phyloP scores from a whole-genome alignment of 2,888 invertebrate genomes.

The Deroplatys truncata region DNA sequence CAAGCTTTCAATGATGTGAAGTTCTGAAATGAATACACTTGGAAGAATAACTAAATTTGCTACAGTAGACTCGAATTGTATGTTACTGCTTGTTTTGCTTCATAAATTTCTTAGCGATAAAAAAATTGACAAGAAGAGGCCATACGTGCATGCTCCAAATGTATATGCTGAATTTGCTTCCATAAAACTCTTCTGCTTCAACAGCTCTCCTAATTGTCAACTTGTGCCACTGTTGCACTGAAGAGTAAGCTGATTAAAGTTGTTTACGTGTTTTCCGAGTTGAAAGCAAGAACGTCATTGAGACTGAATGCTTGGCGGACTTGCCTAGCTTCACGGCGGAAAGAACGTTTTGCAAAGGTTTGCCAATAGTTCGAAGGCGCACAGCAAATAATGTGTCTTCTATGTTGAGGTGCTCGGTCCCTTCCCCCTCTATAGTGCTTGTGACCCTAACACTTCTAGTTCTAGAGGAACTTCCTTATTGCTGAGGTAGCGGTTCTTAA shows the following conservation, averaged over 20 bases:
- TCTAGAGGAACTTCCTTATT: not conserved
- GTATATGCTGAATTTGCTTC: too few species aligned
- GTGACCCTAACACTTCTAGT: too few species aligned
- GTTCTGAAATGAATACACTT: too few species aligned
- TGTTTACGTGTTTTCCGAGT: not conserved
- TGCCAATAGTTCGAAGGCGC: not conserved
- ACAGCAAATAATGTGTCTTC: not conserved
- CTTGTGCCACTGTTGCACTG: not conserved
- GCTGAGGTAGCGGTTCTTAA: not conserved
- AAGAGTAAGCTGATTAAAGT: not conserved
- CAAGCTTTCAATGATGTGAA: too few species aligned
- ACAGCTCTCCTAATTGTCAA: too few species aligned
- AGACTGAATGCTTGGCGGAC: not conserved
- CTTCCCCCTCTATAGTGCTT: not conserved
- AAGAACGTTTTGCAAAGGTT: not conserved
- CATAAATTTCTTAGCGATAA: too few species aligned
- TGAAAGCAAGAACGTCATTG: not conserved
- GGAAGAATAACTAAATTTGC: too few species aligned
- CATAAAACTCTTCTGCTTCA: too few species aligned
- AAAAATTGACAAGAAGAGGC: too few species aligned
- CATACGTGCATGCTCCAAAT: too few species aligned
- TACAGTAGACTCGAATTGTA: too few species aligned
- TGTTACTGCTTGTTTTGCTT: too few species aligned
- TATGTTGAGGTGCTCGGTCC: not conserved
- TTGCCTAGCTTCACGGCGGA: not conserved